Percentiles rank a stretch among this genome's conserved stretches.
These are phyloP conservation scores for Siniperca obscura DNA, from an alignment of 2,797 vertebrate species.

Conservation along the genomic window DNA sequence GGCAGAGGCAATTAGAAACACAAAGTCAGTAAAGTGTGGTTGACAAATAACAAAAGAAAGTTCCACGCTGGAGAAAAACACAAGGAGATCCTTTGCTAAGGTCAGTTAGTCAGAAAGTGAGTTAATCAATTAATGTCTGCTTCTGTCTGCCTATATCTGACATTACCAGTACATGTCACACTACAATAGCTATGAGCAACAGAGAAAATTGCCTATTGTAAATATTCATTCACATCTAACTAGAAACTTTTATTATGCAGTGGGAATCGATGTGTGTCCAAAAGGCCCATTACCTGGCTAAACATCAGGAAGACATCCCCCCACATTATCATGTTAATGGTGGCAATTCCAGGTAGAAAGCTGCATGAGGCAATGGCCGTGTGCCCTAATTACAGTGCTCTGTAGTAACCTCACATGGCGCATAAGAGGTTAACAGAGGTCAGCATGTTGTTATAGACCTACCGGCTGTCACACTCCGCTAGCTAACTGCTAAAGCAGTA, in stretches of 20 bases:
- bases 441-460: background rate
- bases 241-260: background rate
- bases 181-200: no score
- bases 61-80: background rate
- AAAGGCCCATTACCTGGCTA: background rate
- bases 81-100: background rate
- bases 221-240: no score
- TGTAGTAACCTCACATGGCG: slow-evolving; percentile 32
- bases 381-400: slow-evolving; percentile 24
- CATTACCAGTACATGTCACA: background rate
- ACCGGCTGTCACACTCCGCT: background rate
- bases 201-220: no score
- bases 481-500: no score
- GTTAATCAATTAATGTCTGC: background rate
- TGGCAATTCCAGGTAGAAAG: background rate
- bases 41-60: background rate
- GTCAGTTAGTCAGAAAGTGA: background rate
- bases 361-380: slow-evolving; percentile 1
- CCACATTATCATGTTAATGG: background rate
- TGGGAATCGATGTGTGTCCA: background rate
- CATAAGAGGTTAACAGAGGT: background rate
- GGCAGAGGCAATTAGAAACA: no score
- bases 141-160: background rate
- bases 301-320: background rate
- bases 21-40: no score